Evolutionary conservation across 2,797 vertebrate species (phyloP), one percentile per base, ranked within the genome.

Genomic region (Hypotaenidia philippensis): DNA sequence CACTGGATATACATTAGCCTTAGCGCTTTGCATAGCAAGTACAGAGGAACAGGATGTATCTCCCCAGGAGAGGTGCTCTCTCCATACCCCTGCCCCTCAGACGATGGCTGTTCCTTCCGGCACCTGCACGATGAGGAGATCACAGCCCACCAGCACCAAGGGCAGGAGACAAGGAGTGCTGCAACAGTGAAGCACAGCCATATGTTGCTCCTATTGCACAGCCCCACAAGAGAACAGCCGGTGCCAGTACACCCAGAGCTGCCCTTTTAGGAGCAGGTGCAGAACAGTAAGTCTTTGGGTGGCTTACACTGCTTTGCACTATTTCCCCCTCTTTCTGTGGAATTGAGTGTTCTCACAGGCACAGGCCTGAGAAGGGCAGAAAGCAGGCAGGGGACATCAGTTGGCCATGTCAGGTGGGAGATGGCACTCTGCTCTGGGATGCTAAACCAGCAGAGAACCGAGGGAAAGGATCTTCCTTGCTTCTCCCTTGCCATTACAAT

Each of bases 141-240:
- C 16, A 38, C 50, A 86, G 64, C 27, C n/a, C 31, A 29, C 8
- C 57, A 16, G 23, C 55, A 40, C 34, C 25, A 6, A 20, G 56
- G n/a, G 13, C 7, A 19, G 5, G 31, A 47, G 44, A 32, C 22
- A 4, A 63, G 36, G 5, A n/a, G 7, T 7, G 45, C 5, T 2
- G 3, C 26, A 26, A 23, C 3, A 29, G 10, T 45, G 25, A 31
- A 44, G 41, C 44, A 34, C 32, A 52, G 68, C 18, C 15, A 0
- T 2, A 0, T 3, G 8, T 5, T 57, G 36, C 17, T 13, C 9
- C 21, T n/a, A 10, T 7, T 9, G 0, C 26, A 26, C 6, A 11
- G 27, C n/a, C 50, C 20, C 1, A 0, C 27, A 55, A 63, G 29
- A 40, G 74, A 47, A 22, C 32, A 61, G 70, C 10, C 55, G 27